Evolutionary conservation across 2,113 vertebrate species (phyloP).

Genomic region (Paramisgurnus dabryanus): DNA sequence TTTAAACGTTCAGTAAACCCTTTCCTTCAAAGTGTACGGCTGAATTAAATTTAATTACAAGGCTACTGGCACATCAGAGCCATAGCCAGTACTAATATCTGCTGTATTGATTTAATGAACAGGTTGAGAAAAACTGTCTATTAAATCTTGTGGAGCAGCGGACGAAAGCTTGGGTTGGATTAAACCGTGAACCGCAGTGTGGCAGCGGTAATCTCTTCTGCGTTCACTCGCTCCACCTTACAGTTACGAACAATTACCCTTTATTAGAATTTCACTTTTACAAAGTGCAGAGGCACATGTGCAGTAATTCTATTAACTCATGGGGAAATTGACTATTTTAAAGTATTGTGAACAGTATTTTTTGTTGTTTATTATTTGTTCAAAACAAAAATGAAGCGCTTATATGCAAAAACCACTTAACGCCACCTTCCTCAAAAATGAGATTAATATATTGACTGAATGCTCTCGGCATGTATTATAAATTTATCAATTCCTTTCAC

Average conservation of each 20-base stretch:
- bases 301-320: neutral
- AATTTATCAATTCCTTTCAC: too few relatives aligned
- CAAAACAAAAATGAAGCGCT: too few relatives aligned
- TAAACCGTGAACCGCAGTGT: slow-evolving; percentile 13
- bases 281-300: slow-evolving; percentile 15
- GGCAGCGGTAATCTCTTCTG: slow-evolving; percentile 17
- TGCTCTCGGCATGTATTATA: too few relatives aligned
- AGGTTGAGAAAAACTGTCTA: slow-evolving; percentile 55
- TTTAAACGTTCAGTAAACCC: neutral
- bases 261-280: slow-evolving; percentile 6
- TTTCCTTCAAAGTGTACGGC: slow-evolving; percentile 30
- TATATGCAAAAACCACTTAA: too few relatives aligned
- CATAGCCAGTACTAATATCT: slow-evolving; percentile 55
- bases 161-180: slow-evolving; percentile 44
- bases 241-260: slow-evolving; percentile 29
- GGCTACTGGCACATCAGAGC: slow-evolving; percentile 18
- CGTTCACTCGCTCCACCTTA: slow-evolving; percentile 21
- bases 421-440: too few relatives aligned
- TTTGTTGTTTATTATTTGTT: too few relatives aligned
- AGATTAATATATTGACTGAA: too few relatives aligned
- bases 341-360: neutral
- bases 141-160: slow-evolving; percentile 42
- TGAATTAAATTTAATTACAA: slow-evolving; percentile 52
- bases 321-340: neutral
- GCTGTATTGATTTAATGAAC: slow-evolving; percentile 64